Evolutionary conservation across 2,797 vertebrate species (phyloP), one percentile per base, ranked within the genome.

Genomic region (Falco cherrug): DNA sequence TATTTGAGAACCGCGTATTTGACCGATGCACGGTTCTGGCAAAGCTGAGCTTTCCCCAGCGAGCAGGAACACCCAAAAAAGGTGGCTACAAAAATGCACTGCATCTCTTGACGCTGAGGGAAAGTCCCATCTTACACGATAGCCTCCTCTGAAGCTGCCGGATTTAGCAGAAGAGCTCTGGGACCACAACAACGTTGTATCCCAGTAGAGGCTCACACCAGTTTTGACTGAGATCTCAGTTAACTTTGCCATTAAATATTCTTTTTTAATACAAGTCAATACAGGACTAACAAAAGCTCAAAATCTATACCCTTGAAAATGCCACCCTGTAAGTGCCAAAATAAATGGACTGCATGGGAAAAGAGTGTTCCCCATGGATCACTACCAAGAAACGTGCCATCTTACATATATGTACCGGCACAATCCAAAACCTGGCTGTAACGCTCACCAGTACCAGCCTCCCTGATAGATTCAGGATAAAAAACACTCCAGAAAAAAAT

Each of bases 301-400:
- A 33, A 56, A 79, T 20, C 16, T 45, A 8, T 19, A 3, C 14
- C 53, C 71, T 67, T 81, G 45, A 61, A 93, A 79, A n/a, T 16
- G 41, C 54, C 31, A 39, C 25, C 31, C 67, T 73, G 13, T 33
- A 61, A 94, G 57, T 60, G 41, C 9, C 41, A 5, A 68, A 92
- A 63, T 33, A 43, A 37, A 28, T 2, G 31, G 8, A 37, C 22
- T 21, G 26, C 11, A 19, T 0, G 0, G 37, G 24, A 77, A 60
- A 74, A 86, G 13, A 9, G 10, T 43, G 81, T 93, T 57, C 45
- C 29, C 26, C 28, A 21, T 3, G 47, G 76, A 68, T 2, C 10
- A 7, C 48, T 71, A 24, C 16, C 54, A 54, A 69, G 17, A 60
- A 87, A 69, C 0, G 6, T 33, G 39, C 5, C 26, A 20, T 16